Evolutionary conservation across 2,113 vertebrate species (phyloP).

Genomic region (Myrmophylax atrothorax): DNA sequence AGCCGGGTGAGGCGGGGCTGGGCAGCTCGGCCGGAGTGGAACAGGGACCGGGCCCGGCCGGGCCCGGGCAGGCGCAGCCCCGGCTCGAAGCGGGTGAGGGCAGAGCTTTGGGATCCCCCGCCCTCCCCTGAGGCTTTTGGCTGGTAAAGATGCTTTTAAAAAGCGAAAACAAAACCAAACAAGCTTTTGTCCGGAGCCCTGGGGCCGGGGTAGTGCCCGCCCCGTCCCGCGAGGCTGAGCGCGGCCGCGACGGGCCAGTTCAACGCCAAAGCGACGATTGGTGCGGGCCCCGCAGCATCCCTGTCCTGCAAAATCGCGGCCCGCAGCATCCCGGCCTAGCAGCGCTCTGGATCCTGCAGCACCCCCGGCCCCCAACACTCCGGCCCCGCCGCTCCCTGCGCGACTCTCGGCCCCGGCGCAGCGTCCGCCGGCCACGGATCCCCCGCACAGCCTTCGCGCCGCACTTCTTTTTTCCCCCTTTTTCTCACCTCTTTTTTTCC

Average conservation of each 20-base stretch:
- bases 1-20: not conserved
- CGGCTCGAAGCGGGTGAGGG: too few species aligned
- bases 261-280: accelerated
- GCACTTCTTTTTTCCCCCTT: not conserved
- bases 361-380: not conserved
- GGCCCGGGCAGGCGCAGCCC: not conserved
- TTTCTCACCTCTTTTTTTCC: not conserved
- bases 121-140: not conserved
- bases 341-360: not conserved
- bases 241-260: not conserved
- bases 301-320: not conserved
- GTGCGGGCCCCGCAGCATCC: not conserved
- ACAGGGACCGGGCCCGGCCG: not conserved
- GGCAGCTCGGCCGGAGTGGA: not conserved
- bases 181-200: not conserved
- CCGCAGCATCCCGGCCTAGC: too few species aligned
- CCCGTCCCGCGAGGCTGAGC: not conserved
- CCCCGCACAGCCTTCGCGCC: not conserved
- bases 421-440: not conserved
- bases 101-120: too few species aligned
- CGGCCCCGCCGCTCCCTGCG: not conserved
- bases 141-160: not conserved
- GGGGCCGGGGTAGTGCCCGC: not conserved
- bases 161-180: not conserved
- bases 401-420: not conserved